Evolutionary conservation across 2,888 invertebrate species (phyloP).

Genomic region (Syritta pipiens): DNA sequence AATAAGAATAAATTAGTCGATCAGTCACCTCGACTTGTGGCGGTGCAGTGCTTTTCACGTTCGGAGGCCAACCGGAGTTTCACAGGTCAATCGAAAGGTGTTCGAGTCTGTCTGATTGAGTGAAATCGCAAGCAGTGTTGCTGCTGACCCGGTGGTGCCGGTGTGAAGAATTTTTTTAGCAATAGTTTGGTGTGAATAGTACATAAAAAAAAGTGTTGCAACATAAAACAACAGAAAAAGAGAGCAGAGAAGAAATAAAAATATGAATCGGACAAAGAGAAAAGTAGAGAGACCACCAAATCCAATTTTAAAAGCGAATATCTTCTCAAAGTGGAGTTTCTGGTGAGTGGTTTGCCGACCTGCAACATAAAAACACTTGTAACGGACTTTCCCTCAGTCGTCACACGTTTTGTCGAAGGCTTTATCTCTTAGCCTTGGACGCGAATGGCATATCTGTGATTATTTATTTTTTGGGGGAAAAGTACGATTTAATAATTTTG

Average conservation of each 20-base stretch:
- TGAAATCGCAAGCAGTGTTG: constrained; percentile 41
- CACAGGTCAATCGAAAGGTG: constrained; percentile 2
- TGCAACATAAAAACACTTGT: background rate
- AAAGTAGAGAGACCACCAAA: constrained; percentile 81
- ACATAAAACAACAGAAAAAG: constrained; percentile 1
- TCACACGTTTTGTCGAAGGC: background rate
- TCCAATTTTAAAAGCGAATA: constrained; percentile 84
- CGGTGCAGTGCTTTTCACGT: background rate
- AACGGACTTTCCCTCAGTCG: background rate
- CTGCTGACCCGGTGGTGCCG: constrained; percentile 39
- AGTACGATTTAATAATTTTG: too few relatives aligned
- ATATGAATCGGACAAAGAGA: constrained; percentile 78
- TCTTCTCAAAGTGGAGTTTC: constrained; percentile 83
- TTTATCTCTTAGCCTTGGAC: background rate
- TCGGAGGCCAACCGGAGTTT: background rate
- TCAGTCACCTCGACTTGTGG: constrained; percentile 18
- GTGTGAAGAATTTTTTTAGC: too few relatives aligned
- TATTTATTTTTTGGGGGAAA: too few relatives aligned
- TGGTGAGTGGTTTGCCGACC: constrained; percentile 83
- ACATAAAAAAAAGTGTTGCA: constrained; percentile 20
- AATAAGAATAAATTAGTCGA: background rate
- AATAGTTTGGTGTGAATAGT: constrained; percentile 49
- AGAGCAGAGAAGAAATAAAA: constrained; percentile 37
- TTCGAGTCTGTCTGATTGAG: constrained; percentile 34
- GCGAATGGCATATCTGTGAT: too few relatives aligned